Evolutionary conservation across 2,113 vertebrate genomes (phyloP).

Genomic region (Caranx ignobilis): DNA sequence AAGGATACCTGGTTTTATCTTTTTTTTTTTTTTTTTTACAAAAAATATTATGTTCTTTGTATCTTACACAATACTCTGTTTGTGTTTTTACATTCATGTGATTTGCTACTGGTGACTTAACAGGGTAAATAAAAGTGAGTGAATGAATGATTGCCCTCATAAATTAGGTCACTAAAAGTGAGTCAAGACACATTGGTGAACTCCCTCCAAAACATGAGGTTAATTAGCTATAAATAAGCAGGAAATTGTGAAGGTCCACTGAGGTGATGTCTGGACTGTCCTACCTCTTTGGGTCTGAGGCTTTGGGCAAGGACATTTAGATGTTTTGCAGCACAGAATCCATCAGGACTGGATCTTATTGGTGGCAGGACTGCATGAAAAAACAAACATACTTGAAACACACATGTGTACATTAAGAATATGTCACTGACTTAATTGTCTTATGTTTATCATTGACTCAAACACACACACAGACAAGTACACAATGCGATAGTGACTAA

Average conservation of each 20-base stretch:
- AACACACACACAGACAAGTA: neutral
- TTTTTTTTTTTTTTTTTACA: conserved; percentile 7
- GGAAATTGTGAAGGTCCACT: neutral
- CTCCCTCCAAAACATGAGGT: neutral
- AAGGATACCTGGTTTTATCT: conserved; percentile 32
- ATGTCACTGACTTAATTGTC: neutral
- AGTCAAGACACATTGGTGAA: conserved; percentile 14
- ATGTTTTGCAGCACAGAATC: conserved; percentile 76
- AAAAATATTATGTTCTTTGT: neutral
- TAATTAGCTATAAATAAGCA: conserved; percentile 31
- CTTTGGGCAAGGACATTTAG: conserved; percentile 68
- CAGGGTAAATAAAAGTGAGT: conserved; percentile 15
- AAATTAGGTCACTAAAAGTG: conserved; percentile 27
- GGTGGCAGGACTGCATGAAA: conserved; percentile 63
- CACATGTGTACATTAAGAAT: neutral
- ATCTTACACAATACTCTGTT: neutral
- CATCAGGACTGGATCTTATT: conserved; percentile 30
- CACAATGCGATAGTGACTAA: conserved; percentile 1
- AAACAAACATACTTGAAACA: conserved; percentile 12
- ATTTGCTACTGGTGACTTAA: conserved; percentile 3
- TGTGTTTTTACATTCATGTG: neutral
- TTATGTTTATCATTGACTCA: neutral
- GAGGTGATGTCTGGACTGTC: conserved; percentile 63
- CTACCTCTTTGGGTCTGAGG: conserved; percentile 61
- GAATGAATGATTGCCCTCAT: conserved; percentile 10